These are phyloP conservation scores for Manis pentadactyla DNA, from an alignment of 2,797 vertebrate species.

Conservation along the genomic window DNA sequence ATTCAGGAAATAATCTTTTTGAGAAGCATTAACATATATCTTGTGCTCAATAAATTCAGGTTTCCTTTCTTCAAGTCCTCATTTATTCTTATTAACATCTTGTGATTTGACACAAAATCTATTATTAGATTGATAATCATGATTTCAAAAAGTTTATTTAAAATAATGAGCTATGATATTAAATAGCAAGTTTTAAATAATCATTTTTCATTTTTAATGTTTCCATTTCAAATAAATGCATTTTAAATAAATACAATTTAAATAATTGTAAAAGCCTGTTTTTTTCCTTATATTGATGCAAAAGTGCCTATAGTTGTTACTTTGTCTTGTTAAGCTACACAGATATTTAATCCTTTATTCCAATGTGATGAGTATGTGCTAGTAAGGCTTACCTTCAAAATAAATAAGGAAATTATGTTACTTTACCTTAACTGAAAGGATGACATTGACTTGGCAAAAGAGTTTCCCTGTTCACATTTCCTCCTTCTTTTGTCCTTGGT, in stretches of 20 bases:
- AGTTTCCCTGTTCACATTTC: neutral
- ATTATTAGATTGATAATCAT: constrained; percentile 20
- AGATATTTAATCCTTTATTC: neutral
- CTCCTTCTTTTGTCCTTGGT: neutral
- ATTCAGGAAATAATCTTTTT: neutral
- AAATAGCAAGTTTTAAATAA: neutral
- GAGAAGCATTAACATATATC: neutral
- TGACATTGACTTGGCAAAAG: neutral
- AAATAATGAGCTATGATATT: neutral
- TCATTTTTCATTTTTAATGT: neutral
- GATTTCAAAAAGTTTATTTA: neutral
- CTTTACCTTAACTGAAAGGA: neutral
- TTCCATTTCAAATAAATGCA: neutral
- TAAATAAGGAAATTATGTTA: neutral
- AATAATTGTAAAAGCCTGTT: neutral
- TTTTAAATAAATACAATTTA: neutral
- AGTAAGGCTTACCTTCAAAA: neutral
- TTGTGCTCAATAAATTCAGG: neutral
- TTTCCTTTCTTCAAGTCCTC: neutral
- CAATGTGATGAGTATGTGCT: neutral
- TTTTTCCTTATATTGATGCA: neutral
- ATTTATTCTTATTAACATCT: neutral
- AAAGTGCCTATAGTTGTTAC: neutral
- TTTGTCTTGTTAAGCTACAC: neutral
- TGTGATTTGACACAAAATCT: neutral